Conservation (phyloP, 2,113 vertebrate species). For the Siniperca knerii region DNA sequence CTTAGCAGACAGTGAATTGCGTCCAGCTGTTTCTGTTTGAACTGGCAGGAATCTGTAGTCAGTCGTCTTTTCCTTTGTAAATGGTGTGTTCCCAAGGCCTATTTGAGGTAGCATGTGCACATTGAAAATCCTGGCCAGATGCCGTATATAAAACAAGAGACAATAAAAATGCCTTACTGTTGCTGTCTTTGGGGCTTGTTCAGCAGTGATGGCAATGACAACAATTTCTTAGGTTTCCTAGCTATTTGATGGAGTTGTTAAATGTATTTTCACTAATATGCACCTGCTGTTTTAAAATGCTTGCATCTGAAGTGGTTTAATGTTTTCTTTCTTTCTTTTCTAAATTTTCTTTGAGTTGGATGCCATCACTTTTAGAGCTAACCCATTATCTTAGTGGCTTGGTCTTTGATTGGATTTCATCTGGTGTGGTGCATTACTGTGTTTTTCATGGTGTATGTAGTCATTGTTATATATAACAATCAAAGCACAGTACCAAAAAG, state of each 20-base stretch:
- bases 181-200: background rate
- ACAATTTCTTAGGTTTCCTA: background rate
- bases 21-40: slow-evolving; percentile 35
- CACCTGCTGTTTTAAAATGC: background rate
- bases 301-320: background rate
- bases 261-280: background rate
- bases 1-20: slow-evolving; percentile 10
- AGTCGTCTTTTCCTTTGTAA: slow-evolving; percentile 10
- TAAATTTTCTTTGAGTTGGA: background rate
- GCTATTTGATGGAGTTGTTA: background rate
- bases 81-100: background rate
- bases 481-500: background rate
- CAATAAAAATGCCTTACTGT: background rate
- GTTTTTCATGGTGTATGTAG: background rate
- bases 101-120: background rate
- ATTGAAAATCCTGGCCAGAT: slow-evolving; percentile 15
- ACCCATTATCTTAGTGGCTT: background rate
- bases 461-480: background rate
- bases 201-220: background rate
- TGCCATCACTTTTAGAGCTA: background rate
- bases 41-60: slow-evolving; percentile 12
- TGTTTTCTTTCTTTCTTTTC: background rate
- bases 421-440: background rate
- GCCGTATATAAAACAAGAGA: background rate
- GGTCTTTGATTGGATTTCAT: background rate